A percentile compares a stretch with the other conserved stretches of the same genome.
Evolutionary conservation across 1,140 invertebrate species (phyloP).

Genomic region (Zaprionus ornatus): DNA sequence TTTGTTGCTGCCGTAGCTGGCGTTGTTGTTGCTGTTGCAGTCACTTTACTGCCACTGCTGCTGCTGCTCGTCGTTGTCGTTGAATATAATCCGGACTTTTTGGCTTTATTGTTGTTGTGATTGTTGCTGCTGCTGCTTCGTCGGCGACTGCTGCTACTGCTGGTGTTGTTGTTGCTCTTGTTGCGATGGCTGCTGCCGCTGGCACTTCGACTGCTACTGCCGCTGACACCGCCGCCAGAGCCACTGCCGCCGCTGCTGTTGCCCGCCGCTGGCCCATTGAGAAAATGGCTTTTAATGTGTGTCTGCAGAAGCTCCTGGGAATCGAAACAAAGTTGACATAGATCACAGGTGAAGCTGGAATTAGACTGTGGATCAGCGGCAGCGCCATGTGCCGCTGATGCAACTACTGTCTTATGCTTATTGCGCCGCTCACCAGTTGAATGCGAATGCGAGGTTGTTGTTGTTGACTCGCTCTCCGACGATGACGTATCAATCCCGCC

Average conservation of each 20-base stretch:
- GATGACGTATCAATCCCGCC: conserved; percentile 48
- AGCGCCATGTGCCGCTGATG: conserved; percentile 37
- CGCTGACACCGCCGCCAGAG: not conserved
- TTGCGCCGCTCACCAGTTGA: conserved; percentile 75
- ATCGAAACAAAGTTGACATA: conserved; percentile 83
- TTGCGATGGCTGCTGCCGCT: not conserved
- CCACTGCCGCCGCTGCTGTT: conserved; percentile 3
- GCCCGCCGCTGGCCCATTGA: conserved; percentile 67
- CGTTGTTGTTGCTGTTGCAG: conserved; percentile 5
- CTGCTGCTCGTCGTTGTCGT: not conserved
- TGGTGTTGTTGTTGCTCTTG: not conserved
- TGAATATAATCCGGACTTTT: conserved; percentile 12
- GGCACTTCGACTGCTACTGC: not conserved
- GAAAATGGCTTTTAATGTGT: conserved; percentile 82
- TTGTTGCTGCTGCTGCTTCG: conserved; percentile 10
- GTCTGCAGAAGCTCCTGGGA: conserved; percentile 77
- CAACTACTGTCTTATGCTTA: conserved; percentile 23
- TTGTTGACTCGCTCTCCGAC: conserved; percentile 64
- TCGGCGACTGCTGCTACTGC: not conserved
- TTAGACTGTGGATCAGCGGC: conserved; percentile 51
- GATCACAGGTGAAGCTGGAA: conserved; percentile 78
- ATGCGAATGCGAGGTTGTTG: conserved; percentile 63
- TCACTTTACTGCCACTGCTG: not conserved
- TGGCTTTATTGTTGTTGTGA: conserved; percentile 29
- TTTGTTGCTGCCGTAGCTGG: not conserved